Base-by-base conservation (phyloP, 64 coral and sea anemone species). In the Montipora foliosa region DNA sequence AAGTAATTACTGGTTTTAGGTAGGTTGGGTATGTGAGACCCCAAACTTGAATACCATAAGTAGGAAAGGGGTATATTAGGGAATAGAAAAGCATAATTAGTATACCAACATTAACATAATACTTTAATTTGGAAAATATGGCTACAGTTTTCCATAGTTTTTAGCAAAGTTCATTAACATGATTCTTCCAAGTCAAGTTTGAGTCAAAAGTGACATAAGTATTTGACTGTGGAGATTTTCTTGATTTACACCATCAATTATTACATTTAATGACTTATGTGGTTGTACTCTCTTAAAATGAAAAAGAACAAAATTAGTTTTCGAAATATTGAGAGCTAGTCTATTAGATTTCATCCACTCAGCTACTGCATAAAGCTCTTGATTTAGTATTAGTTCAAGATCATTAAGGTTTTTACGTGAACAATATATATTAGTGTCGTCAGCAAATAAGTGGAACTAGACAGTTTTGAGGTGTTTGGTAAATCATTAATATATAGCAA, bases 51-150 rank as follows among this genome's bases (percentile, higher is more conserved):
- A 84, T 50, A 84, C 69, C 70, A 84, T 78, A 90, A 45, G 20
- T 77, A 1, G 83, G 8, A 25, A 75, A 94, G 21, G 70, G 74
- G 49, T 64, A 62, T 44, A 90, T 79, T 55, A 55, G 2, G 5
- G 52, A 55, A 55, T 55, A 55, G 1, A 89, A 94, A 16, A 89
- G n/a, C 46, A 71, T 53, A 45, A 82, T 15, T 20, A 83, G 45
- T 37, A 90, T 67, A 51, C 78, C 79, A 86, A 25, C 24, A 21
- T 10, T 44, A 5, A 79, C 88, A 87, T 87, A 87, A 37, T 91
- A 90, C 76, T 81, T 10, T 1, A 85, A 69, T 90, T 95, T 95
- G 17, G 72, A 90, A 69, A 90, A 87, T 14, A 95, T 90, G 50
- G 60, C 55, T 47, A 37, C 29, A 85, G 87, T 60, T 80, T 85